Evolutionary conservation across 2,888 invertebrate species (phyloP), one percentile per base, ranked within the genome.

Genomic region (Patella depressa): DNA sequence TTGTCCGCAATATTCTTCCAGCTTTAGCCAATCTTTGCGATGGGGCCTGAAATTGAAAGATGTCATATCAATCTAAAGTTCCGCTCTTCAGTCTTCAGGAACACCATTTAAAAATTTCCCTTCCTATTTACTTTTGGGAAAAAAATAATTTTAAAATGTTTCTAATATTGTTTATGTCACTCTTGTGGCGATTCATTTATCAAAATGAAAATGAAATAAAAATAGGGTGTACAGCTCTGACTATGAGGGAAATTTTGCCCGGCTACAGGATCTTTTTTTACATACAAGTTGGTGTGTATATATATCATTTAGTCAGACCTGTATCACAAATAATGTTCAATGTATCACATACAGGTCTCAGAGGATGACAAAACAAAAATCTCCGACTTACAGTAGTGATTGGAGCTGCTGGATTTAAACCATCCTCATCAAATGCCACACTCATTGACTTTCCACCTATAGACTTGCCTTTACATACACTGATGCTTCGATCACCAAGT

Each of bases 1-100:
- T 92, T 17, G 94, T 94, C 80, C 95, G 93, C 74, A 96, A 90
- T 15, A 95, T 94, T 93, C 94, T 94, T 78, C 95, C 95, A 84
- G 95, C 94, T 85, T 94, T 93, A 77, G 93, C 93, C 91, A 95
- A 94, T 86, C 93, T 93, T 84, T 94, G 93, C 87, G 94, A 94
- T 73, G 95, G 95, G 77, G 87, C 85, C 90, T 91, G 81, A 0
- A 81, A 78, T 75, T 24, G 14, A 71, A n/a, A 72, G 57, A 53
- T 72, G 14, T 73, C n/a, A 54, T 29, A 24, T 24, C 17, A 71
- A 24, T 24, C 5, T 24, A 11, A 11, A 9, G 17, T 24, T 29
- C 7, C 14, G 7, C 24, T 17, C 71, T 71, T 71, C 19, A 65
- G 19, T 7, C 7, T 65, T 65, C 65, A 65, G n/a, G 19, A 65